These are phyloP conservation scores for Parauchenoglanis punctatus DNA, from an alignment of 2,797 vertebrate species.

Conservation along the genomic window DNA sequence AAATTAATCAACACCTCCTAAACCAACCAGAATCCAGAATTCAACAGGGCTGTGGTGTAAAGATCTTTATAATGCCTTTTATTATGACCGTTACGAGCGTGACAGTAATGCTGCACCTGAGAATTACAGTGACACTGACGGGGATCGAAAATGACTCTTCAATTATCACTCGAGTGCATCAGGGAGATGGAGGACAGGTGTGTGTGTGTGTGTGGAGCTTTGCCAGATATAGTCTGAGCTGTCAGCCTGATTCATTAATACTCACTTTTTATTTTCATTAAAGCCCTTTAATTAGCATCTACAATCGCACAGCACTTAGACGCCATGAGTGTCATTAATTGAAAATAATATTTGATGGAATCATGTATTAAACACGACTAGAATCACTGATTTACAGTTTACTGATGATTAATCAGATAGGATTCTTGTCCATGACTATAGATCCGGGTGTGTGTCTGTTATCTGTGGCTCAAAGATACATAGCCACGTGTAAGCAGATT, in stretches of 20 bases:
- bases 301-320: neutral
- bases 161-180: constrained; percentile 12
- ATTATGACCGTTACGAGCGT: neutral
- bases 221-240: constrained; percentile 4
- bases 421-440: neutral
- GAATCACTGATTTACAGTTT: neutral
- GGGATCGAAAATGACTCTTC: neutral
- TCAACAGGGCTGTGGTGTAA: neutral
- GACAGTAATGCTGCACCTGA: neutral
- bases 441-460: neutral
- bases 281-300: neutral
- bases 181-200: constrained; percentile 9
- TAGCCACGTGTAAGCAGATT: neutral
- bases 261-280: constrained; percentile 6
- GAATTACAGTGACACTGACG: constrained; percentile 2
- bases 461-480: neutral
- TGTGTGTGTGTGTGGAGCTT: constrained; percentile 26
- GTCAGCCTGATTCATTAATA: constrained; percentile 28
- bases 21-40: neutral
- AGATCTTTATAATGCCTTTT: too few species aligned
- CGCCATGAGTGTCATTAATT: neutral
- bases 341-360: neutral
- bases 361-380: neutral
- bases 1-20: neutral
- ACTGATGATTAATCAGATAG: neutral